Evolutionary conservation across 2,888 invertebrate species (phyloP).

Genomic region (Caenorhabditis sp.): DNA sequence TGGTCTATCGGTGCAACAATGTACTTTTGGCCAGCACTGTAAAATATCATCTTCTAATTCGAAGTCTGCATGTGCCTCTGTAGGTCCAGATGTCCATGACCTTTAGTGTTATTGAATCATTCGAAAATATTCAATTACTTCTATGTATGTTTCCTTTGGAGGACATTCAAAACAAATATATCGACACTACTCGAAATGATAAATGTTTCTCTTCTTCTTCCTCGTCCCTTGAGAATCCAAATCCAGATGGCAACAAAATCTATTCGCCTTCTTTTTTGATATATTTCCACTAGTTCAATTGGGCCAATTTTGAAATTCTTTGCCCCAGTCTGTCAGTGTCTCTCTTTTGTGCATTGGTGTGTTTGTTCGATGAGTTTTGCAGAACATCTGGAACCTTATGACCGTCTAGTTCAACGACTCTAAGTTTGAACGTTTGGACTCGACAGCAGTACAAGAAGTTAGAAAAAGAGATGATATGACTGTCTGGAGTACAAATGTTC

Average conservation of each 20-base stretch:
- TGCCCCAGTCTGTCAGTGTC: no score
- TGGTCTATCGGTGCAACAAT: no score
- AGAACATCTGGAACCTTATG: constrained; percentile 1
- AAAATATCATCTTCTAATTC: no score
- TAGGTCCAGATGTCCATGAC: no score
- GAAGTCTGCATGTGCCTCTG: no score
- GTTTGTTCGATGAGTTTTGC: neutral
- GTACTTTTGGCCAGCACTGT: no score
- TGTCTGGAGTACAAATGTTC: neutral
- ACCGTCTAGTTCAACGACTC: no score
- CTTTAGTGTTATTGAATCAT: no score
- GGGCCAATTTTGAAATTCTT: neutral
- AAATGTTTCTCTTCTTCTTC: neutral
- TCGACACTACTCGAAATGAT: neutral
- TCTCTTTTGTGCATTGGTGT: no score
- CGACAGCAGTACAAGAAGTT: neutral
- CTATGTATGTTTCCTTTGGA: neutral
- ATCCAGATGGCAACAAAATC: constrained; percentile 12
- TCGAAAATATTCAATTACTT: neutral
- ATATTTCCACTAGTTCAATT: neutral
- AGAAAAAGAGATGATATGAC: no score
- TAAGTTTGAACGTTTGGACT: constrained; percentile 15
- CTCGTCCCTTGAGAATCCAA: no score
- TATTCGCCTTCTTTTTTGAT: constrained; percentile 1
- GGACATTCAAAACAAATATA: neutral